These are phyloP conservation scores for Rallus crepitans DNA, from an alignment of 2,797 vertebrate species.

Conservation along the genomic window DNA sequence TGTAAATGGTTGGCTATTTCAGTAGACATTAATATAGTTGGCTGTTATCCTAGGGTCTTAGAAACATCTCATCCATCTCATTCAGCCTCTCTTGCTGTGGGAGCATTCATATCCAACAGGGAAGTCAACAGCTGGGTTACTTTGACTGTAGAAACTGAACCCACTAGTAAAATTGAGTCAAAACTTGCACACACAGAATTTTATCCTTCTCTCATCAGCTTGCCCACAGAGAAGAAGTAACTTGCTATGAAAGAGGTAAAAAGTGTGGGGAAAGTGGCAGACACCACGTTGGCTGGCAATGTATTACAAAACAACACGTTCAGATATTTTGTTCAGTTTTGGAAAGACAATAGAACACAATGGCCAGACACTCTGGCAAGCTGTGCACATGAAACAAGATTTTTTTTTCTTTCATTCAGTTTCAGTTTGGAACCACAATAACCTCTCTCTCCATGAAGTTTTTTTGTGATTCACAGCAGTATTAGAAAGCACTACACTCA, in stretches of 20 bases:
- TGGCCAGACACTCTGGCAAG: not conserved
- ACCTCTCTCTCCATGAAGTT: not conserved
- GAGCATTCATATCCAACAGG: not conserved
- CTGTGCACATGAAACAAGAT: not conserved
- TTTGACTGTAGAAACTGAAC: not conserved
- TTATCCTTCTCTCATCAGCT: not conserved
- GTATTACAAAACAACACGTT: not conserved
- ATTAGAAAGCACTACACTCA: not conserved
- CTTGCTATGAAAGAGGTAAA: not conserved
- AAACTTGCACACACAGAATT: not conserved
- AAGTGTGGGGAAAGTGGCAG: not conserved
- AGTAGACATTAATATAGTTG: not conserved
- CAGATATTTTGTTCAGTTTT: not conserved
- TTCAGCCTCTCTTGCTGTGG: not conserved
- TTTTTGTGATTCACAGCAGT: not conserved
- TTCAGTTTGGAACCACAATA: not conserved
- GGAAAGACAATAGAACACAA: not conserved
- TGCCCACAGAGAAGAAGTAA: not conserved
- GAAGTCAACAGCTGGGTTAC: not conserved
- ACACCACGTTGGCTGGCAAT: not conserved
- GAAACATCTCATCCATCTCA: not conserved
- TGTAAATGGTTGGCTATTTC: not conserved
- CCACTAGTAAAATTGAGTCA: not conserved
- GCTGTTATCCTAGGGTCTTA: not conserved
- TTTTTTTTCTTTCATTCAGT: not conserved